phyloP scores from a whole-genome alignment of 2,888 invertebrate genomes.

The Sarcophaga variegata region DNA sequence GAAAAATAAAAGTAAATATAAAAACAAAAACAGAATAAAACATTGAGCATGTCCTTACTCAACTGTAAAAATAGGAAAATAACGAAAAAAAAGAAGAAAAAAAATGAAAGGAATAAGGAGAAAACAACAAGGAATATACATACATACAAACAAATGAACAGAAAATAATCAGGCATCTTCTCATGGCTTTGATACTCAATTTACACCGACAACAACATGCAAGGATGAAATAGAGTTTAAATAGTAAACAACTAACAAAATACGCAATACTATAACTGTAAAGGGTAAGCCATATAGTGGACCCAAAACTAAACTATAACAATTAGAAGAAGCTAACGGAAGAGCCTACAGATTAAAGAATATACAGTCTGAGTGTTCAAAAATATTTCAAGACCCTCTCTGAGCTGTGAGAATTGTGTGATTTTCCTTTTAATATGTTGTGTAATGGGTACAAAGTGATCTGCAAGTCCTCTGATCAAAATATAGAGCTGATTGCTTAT shows the following conservation, averaged over 20 bases:
- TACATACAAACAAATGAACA: slow-evolving; percentile 46
- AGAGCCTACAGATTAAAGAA: too few relatives aligned
- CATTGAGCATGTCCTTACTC: slow-evolving; percentile 69
- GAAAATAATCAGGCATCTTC: slow-evolving; percentile 61
- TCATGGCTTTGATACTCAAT: slow-evolving; percentile 66
- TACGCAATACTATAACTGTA: slow-evolving; percentile 18
- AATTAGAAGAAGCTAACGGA: too few relatives aligned
- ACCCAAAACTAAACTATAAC: too few relatives aligned
- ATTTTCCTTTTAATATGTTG: too few relatives aligned
- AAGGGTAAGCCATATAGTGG: not conserved
- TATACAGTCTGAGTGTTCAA: too few relatives aligned
- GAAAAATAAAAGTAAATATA: slow-evolving; percentile 64
- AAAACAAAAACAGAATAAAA: slow-evolving; percentile 12
- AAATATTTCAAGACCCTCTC: too few relatives aligned
- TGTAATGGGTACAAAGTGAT: too few relatives aligned
- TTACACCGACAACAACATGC: slow-evolving; percentile 59
- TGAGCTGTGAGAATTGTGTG: too few relatives aligned
- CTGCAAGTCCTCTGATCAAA: too few relatives aligned
- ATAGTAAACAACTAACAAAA: slow-evolving; percentile 63
- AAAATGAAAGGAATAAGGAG: not conserved
- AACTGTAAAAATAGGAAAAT: slow-evolving; percentile 59
- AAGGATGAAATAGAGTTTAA: slow-evolving; percentile 61
- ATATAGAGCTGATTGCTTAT: too few relatives aligned
- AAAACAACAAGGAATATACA: slow-evolving; percentile 33
- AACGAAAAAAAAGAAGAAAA: slow-evolving; percentile 5